phyloP scores from a whole-genome alignment of 1,140 invertebrate species.

The Magallana ariakensis region DNA sequence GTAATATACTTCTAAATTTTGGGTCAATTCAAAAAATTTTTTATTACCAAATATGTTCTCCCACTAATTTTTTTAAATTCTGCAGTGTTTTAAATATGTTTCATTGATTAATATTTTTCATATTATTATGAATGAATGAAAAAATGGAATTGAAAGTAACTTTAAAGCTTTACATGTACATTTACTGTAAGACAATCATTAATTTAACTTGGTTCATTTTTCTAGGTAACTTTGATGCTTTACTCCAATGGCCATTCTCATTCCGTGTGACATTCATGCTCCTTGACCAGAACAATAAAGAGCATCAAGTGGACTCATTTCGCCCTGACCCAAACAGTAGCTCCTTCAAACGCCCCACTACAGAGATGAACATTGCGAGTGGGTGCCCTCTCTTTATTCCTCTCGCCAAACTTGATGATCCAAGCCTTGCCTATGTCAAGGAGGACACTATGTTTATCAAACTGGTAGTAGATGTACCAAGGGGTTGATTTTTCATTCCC shows the following conservation, averaged over 20 bases:
- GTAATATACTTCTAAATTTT: too few relatives aligned
- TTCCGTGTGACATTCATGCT: conserved; percentile 76
- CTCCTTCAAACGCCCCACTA: conserved; percentile 75
- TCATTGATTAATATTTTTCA: too few relatives aligned
- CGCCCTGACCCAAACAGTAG: conserved; percentile 73
- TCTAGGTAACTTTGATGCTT: conserved; percentile 70
- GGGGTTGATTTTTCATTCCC: too few relatives aligned
- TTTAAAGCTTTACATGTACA: neutral
- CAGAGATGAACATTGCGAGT: conserved; percentile 79
- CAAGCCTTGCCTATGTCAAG: conserved; percentile 72
- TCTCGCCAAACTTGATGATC: conserved; percentile 67
- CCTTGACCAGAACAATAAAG: conserved; percentile 73
- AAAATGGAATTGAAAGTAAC: neutral
- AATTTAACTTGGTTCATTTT: neutral
- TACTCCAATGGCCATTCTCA: conserved; percentile 77
- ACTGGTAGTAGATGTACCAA: conserved; percentile 18
- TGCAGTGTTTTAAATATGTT: too few relatives aligned
- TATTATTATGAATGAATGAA: neutral
- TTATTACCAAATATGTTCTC: too few relatives aligned
- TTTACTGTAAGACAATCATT: too few relatives aligned
- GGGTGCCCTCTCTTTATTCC: conserved; percentile 78
- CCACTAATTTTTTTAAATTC: too few relatives aligned
- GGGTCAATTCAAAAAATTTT: too few relatives aligned
- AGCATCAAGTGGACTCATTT: conserved; percentile 77
- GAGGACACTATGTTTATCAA: conserved; percentile 78